Percentiles rank a stretch among this genome's conserved stretches.
Conservation (phyloP, 2,888 invertebrate genomes). For the Caenorhabditis auriculariae region DNA sequence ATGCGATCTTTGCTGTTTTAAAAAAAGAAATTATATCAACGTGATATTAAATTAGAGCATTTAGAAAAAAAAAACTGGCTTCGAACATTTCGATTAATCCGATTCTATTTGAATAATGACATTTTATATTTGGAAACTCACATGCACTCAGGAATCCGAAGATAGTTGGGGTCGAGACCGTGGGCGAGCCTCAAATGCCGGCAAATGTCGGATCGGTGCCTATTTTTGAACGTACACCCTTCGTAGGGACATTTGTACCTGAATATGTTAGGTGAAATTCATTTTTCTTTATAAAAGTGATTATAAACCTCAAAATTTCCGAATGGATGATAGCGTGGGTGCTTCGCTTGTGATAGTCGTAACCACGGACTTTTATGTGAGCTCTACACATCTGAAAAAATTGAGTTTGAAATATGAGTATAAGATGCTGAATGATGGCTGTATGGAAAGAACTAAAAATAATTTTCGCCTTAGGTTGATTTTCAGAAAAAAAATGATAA, state of each 20-base stretch:
- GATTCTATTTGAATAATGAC: too few species aligned
- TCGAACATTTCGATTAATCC: too few species aligned
- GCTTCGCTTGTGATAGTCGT: constrained; percentile 11
- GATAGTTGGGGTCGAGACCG: not conserved
- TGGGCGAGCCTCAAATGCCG: constrained; percentile 6
- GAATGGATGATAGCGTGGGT: constrained; percentile 19
- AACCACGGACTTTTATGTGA: constrained; percentile 2
- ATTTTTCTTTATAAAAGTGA: not conserved
- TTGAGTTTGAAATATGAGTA: too few species aligned
- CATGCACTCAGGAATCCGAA: constrained; percentile 2
- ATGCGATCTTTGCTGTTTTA: too few species aligned
- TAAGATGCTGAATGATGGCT: too few species aligned
- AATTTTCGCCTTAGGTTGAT: too few species aligned
- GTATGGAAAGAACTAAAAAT: too few species aligned
- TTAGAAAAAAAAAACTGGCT: too few species aligned
- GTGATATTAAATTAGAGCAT: too few species aligned
- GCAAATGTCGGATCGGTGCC: constrained; percentile 16
- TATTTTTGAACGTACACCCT: constrained; percentile 3
- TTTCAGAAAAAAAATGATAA: too few species aligned
- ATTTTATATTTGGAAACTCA: not conserved
- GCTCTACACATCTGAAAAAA: constrained; percentile 11
- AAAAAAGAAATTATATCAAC: too few species aligned
- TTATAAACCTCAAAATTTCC: constrained; percentile 6
- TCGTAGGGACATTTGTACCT: constrained; percentile 10
- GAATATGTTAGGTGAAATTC: not conserved